Conservation (phyloP, 2,797 vertebrate genomes). For the Anabas testudineus region DNA sequence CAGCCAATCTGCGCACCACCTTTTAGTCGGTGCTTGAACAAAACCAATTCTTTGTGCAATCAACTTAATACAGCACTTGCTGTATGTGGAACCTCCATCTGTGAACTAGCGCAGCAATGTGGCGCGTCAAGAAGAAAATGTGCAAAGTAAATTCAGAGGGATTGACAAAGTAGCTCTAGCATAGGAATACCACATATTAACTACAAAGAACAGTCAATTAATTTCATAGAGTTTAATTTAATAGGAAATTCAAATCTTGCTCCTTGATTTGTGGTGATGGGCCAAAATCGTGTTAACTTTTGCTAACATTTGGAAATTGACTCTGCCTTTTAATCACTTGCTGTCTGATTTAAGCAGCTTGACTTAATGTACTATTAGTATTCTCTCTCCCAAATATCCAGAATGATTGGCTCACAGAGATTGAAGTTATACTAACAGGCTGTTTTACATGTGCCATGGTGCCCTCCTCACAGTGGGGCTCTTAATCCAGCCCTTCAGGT, state of each 20-base stretch:
- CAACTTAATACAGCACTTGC: neutral
- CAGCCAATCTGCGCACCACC: neutral
- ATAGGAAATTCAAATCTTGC: slow-evolving; percentile 26
- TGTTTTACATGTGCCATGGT: slow-evolving; percentile 83
- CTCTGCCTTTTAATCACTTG: slow-evolving; percentile 36
- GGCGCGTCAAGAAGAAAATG: too few species aligned
- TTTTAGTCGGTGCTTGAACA: accelerated
- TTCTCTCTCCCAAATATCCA: slow-evolving; percentile 60
- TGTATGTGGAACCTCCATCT: too few species aligned
- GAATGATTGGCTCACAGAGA: slow-evolving; percentile 75
- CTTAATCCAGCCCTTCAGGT: slow-evolving; percentile 79
- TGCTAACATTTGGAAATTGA: slow-evolving; percentile 34
- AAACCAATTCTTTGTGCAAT: too few species aligned
- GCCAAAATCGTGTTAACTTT: neutral
- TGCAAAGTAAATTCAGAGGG: too few species aligned
- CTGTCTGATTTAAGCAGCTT: slow-evolving; percentile 49
- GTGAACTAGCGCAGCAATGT: too few species aligned
- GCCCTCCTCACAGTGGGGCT: slow-evolving; percentile 68
- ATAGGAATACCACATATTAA: too few species aligned
- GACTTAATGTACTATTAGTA: slow-evolving; percentile 50
- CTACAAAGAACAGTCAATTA: neutral
- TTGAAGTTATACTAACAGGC: slow-evolving; percentile 77
- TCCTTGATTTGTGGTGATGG: slow-evolving; percentile 12
- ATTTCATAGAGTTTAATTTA: neutral
- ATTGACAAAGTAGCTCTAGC: too few species aligned